phyloP scores from a whole-genome alignment of 2,113 vertebrate genomes.

The Epinephelus lanceolatus region DNA sequence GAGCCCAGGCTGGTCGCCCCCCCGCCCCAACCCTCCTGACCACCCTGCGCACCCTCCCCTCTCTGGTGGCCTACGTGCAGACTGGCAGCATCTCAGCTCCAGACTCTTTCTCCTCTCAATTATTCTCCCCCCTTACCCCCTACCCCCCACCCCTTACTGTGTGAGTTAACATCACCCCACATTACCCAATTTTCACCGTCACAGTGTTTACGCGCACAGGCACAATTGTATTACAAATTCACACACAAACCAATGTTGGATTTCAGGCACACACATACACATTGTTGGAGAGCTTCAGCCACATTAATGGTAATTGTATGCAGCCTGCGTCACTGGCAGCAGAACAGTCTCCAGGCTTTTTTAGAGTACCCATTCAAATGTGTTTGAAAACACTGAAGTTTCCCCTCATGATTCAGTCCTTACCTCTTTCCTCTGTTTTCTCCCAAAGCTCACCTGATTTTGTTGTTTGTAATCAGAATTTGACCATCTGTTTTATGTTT shows the following conservation, averaged over 20 bases:
- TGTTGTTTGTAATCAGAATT: not conserved
- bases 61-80: conserved; percentile 79
- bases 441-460: not conserved
- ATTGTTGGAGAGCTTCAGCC: conserved; percentile 33
- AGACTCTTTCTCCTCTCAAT: conserved; percentile 47
- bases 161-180: conserved; percentile 72
- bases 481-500: too few species aligned
- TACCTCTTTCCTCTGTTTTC: not conserved
- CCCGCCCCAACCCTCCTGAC: not conserved
- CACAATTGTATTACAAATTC: conserved; percentile 35
- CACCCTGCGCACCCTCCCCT: conserved; percentile 11
- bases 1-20: conserved; percentile 25
- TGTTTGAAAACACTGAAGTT: conserved; percentile 50
- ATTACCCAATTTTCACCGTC: conserved; percentile 52
- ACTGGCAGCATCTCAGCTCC: conserved; percentile 72
- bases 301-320: conserved; percentile 72
- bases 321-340: conserved; percentile 38
- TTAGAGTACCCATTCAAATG: conserved; percentile 39
- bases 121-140: conserved; percentile 3
- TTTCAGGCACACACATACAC: conserved; percentile 8
- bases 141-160: conserved; percentile 16
- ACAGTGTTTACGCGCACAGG: conserved; percentile 24
- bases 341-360: conserved; percentile 46
- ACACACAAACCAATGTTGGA: conserved; percentile 9
- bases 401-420: not conserved